Base-by-base conservation (phyloP, 2,888 invertebrate species). In the Cantharis rustica region DNA sequence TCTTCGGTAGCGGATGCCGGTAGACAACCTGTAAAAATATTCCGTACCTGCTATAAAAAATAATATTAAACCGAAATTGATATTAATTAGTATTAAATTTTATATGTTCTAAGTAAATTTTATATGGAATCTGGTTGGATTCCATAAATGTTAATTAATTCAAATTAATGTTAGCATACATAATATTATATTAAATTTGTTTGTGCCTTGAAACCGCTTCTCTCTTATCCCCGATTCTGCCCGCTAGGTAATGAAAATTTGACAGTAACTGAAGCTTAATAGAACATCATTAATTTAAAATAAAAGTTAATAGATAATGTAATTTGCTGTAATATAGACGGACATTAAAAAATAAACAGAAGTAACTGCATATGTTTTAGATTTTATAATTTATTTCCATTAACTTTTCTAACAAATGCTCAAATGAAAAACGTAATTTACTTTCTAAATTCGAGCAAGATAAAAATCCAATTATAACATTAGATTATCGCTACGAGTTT, bases 401-500 rank as follows among this genome's bases (percentile, higher is more conserved):
- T 66, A 66, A 66, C 64, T 66, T 66, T 66, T 66, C 64, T 68
- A 68, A 68, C 26, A 68, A 68, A 68, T 68, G 27, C 26, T 31
- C 23, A 75, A 66, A 66, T 75, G 61, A 69, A 71, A 70, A 75
- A 62, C 16, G 27, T 78, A 76, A 76, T 78, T 76, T 78, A 78
- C 68, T 76, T 75, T 73, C 72, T 69, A 74, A 61, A 72, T 73
- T 23, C 70, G 66, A 68, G 68, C 31, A 75, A 82, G 82, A 82
- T 82, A 82, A 82, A 82, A 82, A 82, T 82, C 82, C 82, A 82
- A 82, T 82, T 82, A 82, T 79, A 76, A 77, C 76, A 78, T 78
- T 78, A 81, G 77, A 80, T 82, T 80, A 82, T 82, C 81, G 75
- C 73, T 66, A 78, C 61, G 80, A 77, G 81, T 82, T 81, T 81